Evolutionary conservation across 2,797 vertebrate genomes (phyloP).

Genomic region (Cheirogaleus major): DNA sequence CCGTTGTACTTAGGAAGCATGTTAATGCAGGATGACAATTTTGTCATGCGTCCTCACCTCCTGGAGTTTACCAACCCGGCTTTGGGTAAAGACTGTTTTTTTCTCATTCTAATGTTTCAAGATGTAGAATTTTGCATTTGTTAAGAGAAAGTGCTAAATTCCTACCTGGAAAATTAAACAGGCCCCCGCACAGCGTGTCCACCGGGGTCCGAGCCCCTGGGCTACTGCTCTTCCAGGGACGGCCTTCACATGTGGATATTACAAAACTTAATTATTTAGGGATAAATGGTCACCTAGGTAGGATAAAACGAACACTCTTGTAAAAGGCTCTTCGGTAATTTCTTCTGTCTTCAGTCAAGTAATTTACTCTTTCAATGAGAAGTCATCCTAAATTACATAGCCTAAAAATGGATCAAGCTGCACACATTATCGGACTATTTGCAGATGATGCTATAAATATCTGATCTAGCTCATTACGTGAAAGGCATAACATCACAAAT

Average conservation of each 20-base stretch:
- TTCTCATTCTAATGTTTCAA: neutral
- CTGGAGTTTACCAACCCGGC: neutral
- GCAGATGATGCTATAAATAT: neutral
- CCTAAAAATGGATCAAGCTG: neutral
- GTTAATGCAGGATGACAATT: neutral
- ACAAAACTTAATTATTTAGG: neutral
- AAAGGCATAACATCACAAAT: neutral
- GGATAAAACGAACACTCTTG: neutral
- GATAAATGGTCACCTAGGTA: neutral
- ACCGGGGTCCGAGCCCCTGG: neutral
- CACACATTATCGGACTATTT: neutral
- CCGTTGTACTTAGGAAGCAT: neutral
- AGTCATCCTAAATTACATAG: constrained; percentile 9
- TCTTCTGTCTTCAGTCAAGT: constrained; percentile 15
- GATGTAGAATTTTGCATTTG: neutral
- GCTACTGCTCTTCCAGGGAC: neutral
- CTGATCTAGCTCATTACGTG: neutral
- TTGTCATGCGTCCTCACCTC: neutral
- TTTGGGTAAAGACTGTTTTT: neutral
- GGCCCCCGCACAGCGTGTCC: rapidly evolving
- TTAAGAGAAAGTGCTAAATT: neutral
- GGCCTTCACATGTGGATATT: neutral
- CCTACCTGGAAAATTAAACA: neutral
- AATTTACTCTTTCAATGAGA: neutral
- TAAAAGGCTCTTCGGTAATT: neutral